These are phyloP conservation scores for Prosopocoilus inquinatus DNA, from an alignment of 2,888 invertebrate species.

Conservation along the genomic window DNA sequence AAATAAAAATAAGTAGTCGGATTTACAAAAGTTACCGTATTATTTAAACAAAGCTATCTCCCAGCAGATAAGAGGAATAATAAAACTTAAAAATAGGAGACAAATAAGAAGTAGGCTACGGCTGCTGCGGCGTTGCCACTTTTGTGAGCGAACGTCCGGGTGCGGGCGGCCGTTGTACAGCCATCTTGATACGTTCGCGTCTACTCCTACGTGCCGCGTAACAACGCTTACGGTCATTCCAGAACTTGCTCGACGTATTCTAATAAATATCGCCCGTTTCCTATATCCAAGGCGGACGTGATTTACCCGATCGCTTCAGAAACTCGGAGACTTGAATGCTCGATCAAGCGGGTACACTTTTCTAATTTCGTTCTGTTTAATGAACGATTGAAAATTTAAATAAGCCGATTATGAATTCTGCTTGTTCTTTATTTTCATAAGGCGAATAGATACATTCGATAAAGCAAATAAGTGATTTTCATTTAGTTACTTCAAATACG, in stretches of 20 bases:
- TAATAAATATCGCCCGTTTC: neutral
- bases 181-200: conserved; percentile 17
- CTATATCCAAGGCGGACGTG: neutral
- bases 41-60: conserved; percentile 1
- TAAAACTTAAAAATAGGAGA: neutral
- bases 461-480: too few species aligned
- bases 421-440: too few species aligned
- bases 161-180: conserved; percentile 4
- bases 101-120: conserved; percentile 3
- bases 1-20: neutral
- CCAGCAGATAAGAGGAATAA: neutral
- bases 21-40: conserved; percentile 3
- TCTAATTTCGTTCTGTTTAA: too few species aligned
- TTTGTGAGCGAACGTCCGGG: neutral
- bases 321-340: too few species aligned
- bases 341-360: too few species aligned
- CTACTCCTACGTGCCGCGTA: conserved; percentile 15
- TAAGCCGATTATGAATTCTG: too few species aligned
- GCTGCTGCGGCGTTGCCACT: neutral
- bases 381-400: too few species aligned
- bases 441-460: too few species aligned
- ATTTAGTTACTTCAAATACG: too few species aligned
- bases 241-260: neutral
- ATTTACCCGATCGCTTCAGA: too few species aligned
- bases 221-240: conserved; percentile 7